Percentiles rank a stretch among this genome's conserved stretches.
Conservation (phyloP, 2,888 invertebrate genomes). For the Pyrrhosoma nymphula region DNA sequence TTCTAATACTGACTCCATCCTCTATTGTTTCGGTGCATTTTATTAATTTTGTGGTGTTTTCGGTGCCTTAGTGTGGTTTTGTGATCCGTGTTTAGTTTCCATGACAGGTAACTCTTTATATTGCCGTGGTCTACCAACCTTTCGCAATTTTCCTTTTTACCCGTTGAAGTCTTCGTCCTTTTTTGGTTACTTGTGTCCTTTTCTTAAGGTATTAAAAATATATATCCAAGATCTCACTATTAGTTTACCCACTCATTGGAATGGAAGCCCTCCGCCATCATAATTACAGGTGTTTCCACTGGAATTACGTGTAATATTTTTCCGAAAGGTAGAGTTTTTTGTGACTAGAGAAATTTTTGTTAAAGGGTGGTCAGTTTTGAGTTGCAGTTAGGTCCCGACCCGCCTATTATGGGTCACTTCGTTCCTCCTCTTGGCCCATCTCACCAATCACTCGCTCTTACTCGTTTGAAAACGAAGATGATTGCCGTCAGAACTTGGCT, state of each 20-base stretch:
- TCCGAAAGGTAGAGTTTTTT: constrained; percentile 26
- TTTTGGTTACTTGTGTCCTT: not conserved
- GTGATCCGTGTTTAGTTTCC: not conserved
- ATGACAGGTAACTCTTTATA: not conserved
- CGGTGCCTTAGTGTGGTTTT: not conserved
- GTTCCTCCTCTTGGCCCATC: constrained; percentile 12
- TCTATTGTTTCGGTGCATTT: not conserved
- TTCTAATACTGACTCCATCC: not conserved
- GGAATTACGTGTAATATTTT: constrained; percentile 38
- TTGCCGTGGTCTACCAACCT: not conserved
- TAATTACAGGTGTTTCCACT: constrained; percentile 20
- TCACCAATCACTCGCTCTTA: constrained; percentile 53
- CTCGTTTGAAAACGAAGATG: constrained; percentile 4
- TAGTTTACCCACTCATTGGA: not conserved
- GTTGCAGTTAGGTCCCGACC: constrained; percentile 33
- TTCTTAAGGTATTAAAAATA: not conserved
- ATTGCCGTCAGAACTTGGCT: not conserved
- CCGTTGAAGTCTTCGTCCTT: not conserved
- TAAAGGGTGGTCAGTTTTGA: constrained; percentile 16
- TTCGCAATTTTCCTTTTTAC: not conserved
- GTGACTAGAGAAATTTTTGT: constrained; percentile 13
- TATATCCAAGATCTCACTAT: not conserved
- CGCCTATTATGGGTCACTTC: constrained; percentile 55
- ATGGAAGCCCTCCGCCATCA: not conserved
- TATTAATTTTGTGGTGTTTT: not conserved